Evolutionary conservation across 2,113 vertebrate species (phyloP), one percentile per base, ranked within the genome.

Genomic region (Mionectes macconnelli): DNA sequence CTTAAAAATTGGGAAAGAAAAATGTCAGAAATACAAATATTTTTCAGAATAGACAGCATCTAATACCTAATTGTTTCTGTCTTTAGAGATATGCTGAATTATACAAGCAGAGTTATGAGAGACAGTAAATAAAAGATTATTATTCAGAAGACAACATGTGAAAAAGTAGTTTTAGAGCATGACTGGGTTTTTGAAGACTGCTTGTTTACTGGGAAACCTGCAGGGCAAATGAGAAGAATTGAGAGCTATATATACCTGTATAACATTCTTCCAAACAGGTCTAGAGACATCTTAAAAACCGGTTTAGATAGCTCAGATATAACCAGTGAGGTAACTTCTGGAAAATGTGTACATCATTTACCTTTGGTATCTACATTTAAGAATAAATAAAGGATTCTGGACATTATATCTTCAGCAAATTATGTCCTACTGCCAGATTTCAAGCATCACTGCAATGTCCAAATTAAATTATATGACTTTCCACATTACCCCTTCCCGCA

Each of bases 401-500:
- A 28, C 24, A 31, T 9, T 25, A 25, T 33, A 37, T 10, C 39
- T 77, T 44, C 40, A 56, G 21, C 10, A 76, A 76, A 72, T 55
- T 56, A 8, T 33, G 14, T 37, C 9, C 23, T 56, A 64, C 12
- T 52, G 12, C 45, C 37, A 69, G 49, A 62, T 76, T 87, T 79
- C 53, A 89, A 84, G 28, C 7, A 67, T 64, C 79, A 73, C 9
- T 40, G 8, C 37, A n/a, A 72, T 21, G 16, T 74, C 27, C 23
- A 67, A 47, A 70, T 21, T 14, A 66, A 76, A 77, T 50, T 2
- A 22, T 57, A 50, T 47, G 10, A 3, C 14, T 94, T 67, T 33
- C 37, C 12, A 13, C 0, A 2, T 35, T 42, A 53, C 8, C 4
- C 4, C 18, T 56, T 49, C 23, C 14, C 1, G 2, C 28, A 44